Percentiles rank a stretch among this genome's conserved stretches.
Evolutionary conservation across 2,113 vertebrate species (phyloP).

Genomic region (Melanocharis versteri): DNA sequence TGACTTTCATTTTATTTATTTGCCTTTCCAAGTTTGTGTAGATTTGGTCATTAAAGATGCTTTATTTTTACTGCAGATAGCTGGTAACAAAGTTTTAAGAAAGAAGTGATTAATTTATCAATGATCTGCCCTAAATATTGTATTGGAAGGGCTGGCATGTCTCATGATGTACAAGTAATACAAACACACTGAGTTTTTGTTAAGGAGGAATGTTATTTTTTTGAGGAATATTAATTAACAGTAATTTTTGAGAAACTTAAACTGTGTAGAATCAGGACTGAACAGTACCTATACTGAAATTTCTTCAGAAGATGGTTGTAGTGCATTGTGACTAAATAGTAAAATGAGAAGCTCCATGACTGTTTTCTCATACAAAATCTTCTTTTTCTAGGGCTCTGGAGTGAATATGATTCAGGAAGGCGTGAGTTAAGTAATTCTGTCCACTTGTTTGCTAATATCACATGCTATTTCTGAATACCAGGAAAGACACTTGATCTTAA

Average conservation of each 20-base stretch:
- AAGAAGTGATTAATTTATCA: not conserved
- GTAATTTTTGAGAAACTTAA: not conserved
- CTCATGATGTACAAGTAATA: not conserved
- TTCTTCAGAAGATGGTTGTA: not conserved
- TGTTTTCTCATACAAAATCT: not conserved
- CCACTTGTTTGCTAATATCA: not conserved
- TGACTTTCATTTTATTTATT: not conserved
- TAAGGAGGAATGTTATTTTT: not conserved
- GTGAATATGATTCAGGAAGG: not conserved
- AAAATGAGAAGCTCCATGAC: not conserved
- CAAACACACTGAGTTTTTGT: not conserved
- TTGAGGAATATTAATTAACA: not conserved
- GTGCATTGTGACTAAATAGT: not conserved
- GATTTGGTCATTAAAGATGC: not conserved
- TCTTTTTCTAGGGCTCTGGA: not conserved
- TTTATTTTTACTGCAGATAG: not conserved
- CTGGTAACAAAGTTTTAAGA: not conserved
- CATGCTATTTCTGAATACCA: not conserved
- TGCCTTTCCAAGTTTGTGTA: not conserved
- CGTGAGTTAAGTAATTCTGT: not conserved
- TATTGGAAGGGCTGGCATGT: not conserved
- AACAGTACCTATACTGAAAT: not conserved
- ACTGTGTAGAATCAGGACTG: not conserved
- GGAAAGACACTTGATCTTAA: not conserved
- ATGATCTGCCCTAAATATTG: not conserved